Evolutionary conservation across 30 jellyfish, hydroid and myxozoan genomes (phyloP).

Genomic region (Phacellophora camtschatica): DNA sequence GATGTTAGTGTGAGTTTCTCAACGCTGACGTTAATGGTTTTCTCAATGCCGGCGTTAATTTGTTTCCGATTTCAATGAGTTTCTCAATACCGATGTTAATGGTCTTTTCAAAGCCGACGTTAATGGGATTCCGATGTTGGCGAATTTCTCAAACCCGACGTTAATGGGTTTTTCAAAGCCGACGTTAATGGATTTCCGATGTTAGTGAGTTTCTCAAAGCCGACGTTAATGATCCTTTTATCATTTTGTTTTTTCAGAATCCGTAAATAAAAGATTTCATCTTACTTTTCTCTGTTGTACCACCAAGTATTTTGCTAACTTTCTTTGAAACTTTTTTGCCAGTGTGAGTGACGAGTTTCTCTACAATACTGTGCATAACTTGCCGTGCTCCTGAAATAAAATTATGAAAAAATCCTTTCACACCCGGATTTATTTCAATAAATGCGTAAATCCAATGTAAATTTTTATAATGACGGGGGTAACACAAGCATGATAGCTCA

Average conservation of each 20-base stretch:
- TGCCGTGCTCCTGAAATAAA: slow-evolving; percentile 81
- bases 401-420: not conserved
- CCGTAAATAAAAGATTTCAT: too few species aligned
- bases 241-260: too few species aligned
- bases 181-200: too few species aligned
- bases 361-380: slow-evolving; percentile 87
- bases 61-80: not conserved
- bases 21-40: too few species aligned
- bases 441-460: too few species aligned
- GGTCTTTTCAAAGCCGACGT: not conserved
- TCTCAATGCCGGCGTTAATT: too few species aligned
- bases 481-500: too few species aligned
- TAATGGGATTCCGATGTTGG: not conserved
- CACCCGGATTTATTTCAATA: too few species aligned
- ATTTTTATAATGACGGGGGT: too few species aligned
- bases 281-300: slow-evolving; percentile 24
- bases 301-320: slow-evolving; percentile 34
- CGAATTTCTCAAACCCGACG: not conserved
- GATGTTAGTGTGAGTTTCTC: too few species aligned
- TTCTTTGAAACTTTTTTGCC: slow-evolving; percentile 62
- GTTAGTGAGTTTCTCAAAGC: too few species aligned
- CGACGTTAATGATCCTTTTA: too few species aligned
- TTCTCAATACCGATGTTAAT: not conserved
- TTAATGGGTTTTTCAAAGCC: not conserved
- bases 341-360: slow-evolving; percentile 79